phyloP scores from a whole-genome alignment of 1,140 invertebrate species.

The Rhyzopertha dominica region DNA sequence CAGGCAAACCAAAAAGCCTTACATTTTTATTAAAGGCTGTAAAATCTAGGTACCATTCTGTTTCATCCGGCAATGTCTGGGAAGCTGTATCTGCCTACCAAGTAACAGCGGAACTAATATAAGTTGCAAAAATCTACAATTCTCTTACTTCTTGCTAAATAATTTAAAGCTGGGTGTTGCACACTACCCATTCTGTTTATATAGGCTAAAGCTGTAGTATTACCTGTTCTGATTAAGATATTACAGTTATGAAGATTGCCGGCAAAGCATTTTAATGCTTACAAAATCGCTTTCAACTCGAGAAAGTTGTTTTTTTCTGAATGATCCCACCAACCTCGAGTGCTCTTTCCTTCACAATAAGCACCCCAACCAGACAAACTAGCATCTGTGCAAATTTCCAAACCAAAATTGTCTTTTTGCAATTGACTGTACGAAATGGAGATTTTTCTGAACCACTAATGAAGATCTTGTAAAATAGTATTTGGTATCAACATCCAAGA shows the following conservation, averaged over 20 bases:
- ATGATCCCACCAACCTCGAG: no score
- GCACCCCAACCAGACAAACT: no score
- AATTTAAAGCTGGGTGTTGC: constrained; percentile 19
- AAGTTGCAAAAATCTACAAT: constrained; percentile 28
- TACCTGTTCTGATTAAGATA: constrained; percentile 29
- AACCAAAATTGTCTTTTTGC: no score
- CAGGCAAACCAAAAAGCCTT: constrained; percentile 8
- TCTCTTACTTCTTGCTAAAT: constrained; percentile 20
- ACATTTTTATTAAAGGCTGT: constrained; percentile 9
- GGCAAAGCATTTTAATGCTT: constrained; percentile 14
- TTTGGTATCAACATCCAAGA: no score
- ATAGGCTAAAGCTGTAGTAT: constrained; percentile 30
- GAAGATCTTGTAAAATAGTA: no score
- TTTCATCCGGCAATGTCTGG: constrained; percentile 18
- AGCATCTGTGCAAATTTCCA: no score
- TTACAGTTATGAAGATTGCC: constrained; percentile 16
- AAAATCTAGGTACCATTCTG: constrained; percentile 15
- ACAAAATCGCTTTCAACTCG: constrained; percentile 11
- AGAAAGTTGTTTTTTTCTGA: constrained; percentile 10
- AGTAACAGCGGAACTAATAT: constrained; percentile 25
- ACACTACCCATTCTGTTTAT: constrained; percentile 32
- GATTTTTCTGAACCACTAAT: no score
- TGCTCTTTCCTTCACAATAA: no score
- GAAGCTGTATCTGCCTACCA: constrained; percentile 25
- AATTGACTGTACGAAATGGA: no score